Conservation (phyloP, 2,113 vertebrate species). For the Pipra filicauda region DNA sequence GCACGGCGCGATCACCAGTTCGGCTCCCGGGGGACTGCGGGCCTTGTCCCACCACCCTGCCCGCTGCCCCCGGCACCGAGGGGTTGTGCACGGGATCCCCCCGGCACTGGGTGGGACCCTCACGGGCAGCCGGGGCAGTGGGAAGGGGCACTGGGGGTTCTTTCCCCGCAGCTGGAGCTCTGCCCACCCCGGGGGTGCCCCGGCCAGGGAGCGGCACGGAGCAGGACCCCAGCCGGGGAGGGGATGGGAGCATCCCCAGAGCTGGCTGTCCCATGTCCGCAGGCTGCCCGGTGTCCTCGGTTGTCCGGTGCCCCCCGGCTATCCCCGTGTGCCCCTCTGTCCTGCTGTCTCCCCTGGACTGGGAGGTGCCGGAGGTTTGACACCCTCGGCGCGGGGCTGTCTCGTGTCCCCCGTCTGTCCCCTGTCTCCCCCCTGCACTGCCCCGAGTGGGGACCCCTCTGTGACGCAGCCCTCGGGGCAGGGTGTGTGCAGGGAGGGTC, state of each 20-base stretch:
- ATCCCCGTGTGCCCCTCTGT: too few relatives aligned
- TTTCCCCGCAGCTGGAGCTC: background rate
- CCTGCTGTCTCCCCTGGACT: too few relatives aligned
- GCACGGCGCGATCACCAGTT: background rate
- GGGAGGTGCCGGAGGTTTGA: too few relatives aligned
- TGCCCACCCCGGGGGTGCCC: background rate
- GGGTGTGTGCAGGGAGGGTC: background rate
- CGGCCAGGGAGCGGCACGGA: background rate
- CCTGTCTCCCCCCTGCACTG: background rate
- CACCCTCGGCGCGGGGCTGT: too few relatives aligned
- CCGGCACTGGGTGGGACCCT: background rate
- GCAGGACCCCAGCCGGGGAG: fast-evolving
- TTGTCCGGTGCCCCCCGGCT: too few relatives aligned
- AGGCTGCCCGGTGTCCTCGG: too few relatives aligned
- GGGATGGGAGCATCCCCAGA: too few relatives aligned
- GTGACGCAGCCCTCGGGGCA: background rate
- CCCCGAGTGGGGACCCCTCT: too few relatives aligned
- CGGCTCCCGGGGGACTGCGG: too few relatives aligned
- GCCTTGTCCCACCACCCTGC: too few relatives aligned
- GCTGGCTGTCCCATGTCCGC: background rate
- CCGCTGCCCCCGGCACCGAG: background rate
- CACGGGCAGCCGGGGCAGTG: background rate
- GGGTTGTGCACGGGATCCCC: background rate
- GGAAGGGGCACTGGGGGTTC: background rate
- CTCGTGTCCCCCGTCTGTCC: background rate